Evolutionary conservation across 2,113 vertebrate genomes (phyloP), one percentile per base, ranked within the genome.

Genomic region (Myrmophylax atrothorax): DNA sequence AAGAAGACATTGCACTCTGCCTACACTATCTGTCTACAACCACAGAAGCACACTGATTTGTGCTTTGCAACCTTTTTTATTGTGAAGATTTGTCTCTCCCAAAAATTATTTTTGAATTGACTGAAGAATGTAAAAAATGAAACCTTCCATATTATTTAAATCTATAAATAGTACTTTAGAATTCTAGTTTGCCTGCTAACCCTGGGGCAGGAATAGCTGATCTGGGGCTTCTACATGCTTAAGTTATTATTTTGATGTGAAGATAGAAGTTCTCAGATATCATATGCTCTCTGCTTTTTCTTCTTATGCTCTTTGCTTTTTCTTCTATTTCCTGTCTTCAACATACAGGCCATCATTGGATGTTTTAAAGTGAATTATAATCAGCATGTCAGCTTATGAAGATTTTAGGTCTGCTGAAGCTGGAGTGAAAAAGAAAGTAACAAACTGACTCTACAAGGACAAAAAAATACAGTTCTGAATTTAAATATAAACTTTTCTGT

Each of bases 181-280:
- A 83, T 86, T 84, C 58, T 66, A 77, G 50, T 31, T 85, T 70
- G 84, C 80, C 67, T 93, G 60, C 67, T 79, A 69, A 77, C 22
- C 35, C 62, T 1, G 3, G 22, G 55, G 63, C 79, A 94, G 47
- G 72, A 91, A 88, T 60, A 93, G 85, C 42, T 88, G 50, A 93
- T 77, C 7, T 88, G 38, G 49, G 47, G 35, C 38, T 90, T 89
- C 63, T 63, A 55, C 24, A 63, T n/a, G 17, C 42, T 85, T 85
- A 96, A 59, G 59, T 80, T 93, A 88, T 77, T 85, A 90, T 93
- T 93, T 93, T 91, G 38, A 58, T 83, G 46, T 53, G 52, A 93
- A 85, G 53, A 79, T 24, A 59, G 53, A 79, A 76, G 46, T 91
- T 94, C 50, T 82, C 59, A 63, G 75, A 88, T 96, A 93, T 80